These are phyloP conservation scores for Charanyca ferruginea DNA, from an alignment of 2,888 invertebrate species.

Conservation along the genomic window DNA sequence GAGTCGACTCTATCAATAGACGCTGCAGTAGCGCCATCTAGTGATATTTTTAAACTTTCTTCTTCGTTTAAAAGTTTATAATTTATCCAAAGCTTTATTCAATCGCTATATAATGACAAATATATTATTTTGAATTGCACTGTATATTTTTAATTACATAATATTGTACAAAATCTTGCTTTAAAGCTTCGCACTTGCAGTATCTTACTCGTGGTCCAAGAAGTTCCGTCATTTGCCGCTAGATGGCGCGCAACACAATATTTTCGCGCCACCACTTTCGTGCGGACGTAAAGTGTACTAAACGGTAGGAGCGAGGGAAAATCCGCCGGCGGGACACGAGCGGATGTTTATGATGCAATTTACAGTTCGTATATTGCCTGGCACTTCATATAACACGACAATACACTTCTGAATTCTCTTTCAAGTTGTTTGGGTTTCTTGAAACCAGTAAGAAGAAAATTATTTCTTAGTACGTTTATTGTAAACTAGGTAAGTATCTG, in stretches of 20 bases:
- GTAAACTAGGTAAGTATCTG: constrained; percentile 28
- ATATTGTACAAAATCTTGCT: background rate
- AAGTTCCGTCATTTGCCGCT: constrained; percentile 74
- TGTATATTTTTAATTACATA: constrained; percentile 2
- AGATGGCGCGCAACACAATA: constrained; percentile 79
- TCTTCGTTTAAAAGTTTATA: background rate
- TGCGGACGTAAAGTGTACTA: constrained; percentile 70
- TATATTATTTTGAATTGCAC: fast-evolving
- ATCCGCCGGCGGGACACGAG: constrained; percentile 71
- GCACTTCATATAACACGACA: constrained; percentile 85
- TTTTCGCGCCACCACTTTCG: constrained; percentile 62
- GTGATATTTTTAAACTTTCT: background rate
- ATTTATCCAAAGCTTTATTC: background rate
- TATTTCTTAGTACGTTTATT: constrained; percentile 43
- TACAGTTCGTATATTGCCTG: constrained; percentile 86
- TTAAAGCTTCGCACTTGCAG: background rate
- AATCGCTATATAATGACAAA: background rate
- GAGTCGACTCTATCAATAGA: background rate
- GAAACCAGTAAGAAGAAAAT: constrained; percentile 64
- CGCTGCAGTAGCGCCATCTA: constrained; percentile 50
- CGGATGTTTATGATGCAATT: constrained; percentile 88
- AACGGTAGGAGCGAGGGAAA: constrained; percentile 69
- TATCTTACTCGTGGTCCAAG: constrained; percentile 48
- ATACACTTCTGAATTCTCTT: constrained; percentile 81
- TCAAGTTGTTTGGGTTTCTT: constrained; percentile 71